Conservation (phyloP, 2,888 invertebrate species). For the Acanthosepion pharaonis region DNA sequence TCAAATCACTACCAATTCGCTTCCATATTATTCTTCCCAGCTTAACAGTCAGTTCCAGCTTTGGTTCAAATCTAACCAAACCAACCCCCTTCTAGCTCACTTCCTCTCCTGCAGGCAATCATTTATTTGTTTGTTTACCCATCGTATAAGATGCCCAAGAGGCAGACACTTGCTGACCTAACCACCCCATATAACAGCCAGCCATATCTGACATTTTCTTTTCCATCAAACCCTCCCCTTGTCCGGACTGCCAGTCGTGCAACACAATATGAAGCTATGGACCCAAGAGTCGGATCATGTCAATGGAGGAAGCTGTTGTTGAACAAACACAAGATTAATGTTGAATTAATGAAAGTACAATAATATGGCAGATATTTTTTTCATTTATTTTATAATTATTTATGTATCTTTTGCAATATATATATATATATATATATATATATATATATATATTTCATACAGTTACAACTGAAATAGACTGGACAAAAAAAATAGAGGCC, state of each 20-base stretch:
- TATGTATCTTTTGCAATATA: too few species aligned
- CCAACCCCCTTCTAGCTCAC: not conserved
- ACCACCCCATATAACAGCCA: not conserved
- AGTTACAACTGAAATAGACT: too few species aligned
- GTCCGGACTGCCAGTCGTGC: not conserved
- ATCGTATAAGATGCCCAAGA: not conserved
- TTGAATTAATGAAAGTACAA: conserved; percentile 20
- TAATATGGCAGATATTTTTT: not conserved
- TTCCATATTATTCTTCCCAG: not conserved
- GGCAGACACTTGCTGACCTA: conserved; percentile 33
- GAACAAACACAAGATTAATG: conserved; percentile 4
- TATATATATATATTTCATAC: too few species aligned
- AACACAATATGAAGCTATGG: conserved; percentile 7
- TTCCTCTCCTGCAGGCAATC: not conserved
- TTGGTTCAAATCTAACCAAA: not conserved
- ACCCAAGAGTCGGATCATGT: not conserved
- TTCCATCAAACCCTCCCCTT: too few species aligned
- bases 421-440: too few species aligned
- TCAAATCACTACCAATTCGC: not conserved
- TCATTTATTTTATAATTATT: too few species aligned
- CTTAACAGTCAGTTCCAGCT: not conserved
- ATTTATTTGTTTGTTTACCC: conserved; percentile 22
- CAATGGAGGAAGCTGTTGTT: not conserved
- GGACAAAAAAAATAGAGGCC: too few species aligned
- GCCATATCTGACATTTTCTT: not conserved